Conservation (phyloP, 2,113 vertebrate genomes). For the Eurypyga helias region DNA sequence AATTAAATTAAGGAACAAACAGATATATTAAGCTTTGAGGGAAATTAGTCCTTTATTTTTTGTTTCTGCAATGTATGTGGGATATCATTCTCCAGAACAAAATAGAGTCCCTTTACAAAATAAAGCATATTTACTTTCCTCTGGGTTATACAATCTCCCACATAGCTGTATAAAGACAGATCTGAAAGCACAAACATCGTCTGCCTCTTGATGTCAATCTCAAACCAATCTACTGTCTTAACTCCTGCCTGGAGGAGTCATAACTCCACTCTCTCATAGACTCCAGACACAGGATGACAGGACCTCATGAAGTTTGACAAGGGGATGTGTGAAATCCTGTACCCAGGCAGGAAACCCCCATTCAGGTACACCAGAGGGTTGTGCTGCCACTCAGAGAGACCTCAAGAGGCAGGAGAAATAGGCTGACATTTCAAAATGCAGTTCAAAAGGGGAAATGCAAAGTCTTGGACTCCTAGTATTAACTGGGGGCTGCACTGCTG, state of each 20-base stretch:
- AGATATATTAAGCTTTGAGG: not conserved
- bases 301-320: not conserved
- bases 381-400: not conserved
- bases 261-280: not conserved
- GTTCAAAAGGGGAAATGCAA: not conserved
- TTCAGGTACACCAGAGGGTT: not conserved
- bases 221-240: not conserved
- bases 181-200: not conserved
- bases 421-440: not conserved
- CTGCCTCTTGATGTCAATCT: not conserved
- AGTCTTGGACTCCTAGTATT: not conserved
- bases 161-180: not conserved
- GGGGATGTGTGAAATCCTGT: not conserved
- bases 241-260: not conserved
- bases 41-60: not conserved
- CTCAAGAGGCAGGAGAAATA: not conserved
- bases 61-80: not conserved
- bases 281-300: not conserved
- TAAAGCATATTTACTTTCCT: not conserved
- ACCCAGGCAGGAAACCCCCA: not conserved
- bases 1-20: not conserved
- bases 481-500: not conserved
- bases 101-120: not conserved
- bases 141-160: not conserved
- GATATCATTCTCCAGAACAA: not conserved